Percentiles rank a stretch among this genome's conserved stretches.
phyloP scores from a whole-genome alignment of 2,113 vertebrate species.

The Oreocharis arfaki region DNA sequence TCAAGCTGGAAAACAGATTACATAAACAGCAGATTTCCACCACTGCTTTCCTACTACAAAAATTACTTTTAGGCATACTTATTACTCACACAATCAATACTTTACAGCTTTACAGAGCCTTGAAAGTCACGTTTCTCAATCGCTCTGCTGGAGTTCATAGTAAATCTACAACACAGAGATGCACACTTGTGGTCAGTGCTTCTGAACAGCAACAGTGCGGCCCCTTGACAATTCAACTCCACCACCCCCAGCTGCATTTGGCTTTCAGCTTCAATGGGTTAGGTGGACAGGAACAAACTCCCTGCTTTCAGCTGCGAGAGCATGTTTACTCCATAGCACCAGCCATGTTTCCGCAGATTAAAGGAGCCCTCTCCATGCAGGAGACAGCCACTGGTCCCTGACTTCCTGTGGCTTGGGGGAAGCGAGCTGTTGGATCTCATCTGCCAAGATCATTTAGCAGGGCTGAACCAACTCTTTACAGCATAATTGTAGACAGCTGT shows the following conservation, averaged over 20 bases:
- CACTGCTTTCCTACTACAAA: background rate
- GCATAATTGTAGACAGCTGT: background rate
- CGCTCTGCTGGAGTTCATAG: background rate
- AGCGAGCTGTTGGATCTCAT: background rate
- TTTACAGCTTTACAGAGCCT: background rate
- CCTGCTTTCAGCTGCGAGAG: background rate
- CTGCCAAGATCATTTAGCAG: background rate
- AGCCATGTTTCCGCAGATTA: background rate
- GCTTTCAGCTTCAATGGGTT: background rate
- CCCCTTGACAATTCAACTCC: background rate
- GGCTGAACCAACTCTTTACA: background rate
- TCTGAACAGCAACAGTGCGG: rapidly evolving
- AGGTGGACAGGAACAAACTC: background rate
- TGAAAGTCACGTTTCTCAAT: background rate
- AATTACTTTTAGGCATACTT: background rate
- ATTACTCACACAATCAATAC: background rate
- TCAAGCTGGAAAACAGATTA: background rate
- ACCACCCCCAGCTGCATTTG: background rate
- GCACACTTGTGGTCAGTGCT: background rate
- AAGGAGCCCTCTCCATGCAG: background rate
- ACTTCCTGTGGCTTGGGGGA: background rate
- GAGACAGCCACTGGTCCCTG: background rate
- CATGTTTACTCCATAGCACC: rapidly evolving
- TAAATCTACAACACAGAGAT: background rate
- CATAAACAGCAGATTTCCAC: background rate